Evolutionary conservation across 2,113 vertebrate genomes (phyloP).

Genomic region (Sinocyclocheilus grahami): DNA sequence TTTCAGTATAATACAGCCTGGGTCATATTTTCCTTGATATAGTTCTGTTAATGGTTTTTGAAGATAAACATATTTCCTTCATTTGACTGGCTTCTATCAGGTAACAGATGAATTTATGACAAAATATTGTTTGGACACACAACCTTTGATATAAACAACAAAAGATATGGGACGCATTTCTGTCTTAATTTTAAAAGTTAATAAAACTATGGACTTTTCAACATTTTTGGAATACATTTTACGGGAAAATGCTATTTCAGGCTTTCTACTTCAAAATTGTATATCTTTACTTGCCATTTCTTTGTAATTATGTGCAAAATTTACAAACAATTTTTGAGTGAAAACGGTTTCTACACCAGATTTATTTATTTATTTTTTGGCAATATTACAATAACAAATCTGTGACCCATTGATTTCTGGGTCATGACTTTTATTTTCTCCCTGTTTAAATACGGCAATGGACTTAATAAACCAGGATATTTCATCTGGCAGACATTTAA

Average conservation of each 20-base stretch:
- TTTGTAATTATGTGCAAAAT: no score
- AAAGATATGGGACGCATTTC: background rate
- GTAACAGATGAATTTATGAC: background rate
- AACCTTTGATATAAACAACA: background rate
- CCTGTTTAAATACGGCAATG: background rate
- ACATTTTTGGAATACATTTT: background rate
- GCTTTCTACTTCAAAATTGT: no score
- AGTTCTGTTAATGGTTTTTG: background rate
- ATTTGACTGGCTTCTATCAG: background rate
- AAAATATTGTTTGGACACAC: background rate
- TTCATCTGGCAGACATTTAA: background rate
- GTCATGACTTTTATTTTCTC: background rate
- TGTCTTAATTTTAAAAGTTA: background rate
- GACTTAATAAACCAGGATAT: background rate
- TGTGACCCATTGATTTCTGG: background rate
- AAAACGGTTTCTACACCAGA: no score
- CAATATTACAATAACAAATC: background rate
- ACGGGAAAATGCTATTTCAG: no score
- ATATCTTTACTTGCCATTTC: no score
- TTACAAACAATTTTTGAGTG: no score
- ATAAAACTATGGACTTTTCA: background rate
- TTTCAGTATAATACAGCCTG: background rate
- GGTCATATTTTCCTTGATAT: background rate
- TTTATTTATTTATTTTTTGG: no score
- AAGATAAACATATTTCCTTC: background rate